Percentiles rank a stretch among this genome's conserved stretches.
Evolutionary conservation across 2,113 vertebrate genomes (phyloP).

Genomic region (Cyphomyrus plagiostoma): DNA sequence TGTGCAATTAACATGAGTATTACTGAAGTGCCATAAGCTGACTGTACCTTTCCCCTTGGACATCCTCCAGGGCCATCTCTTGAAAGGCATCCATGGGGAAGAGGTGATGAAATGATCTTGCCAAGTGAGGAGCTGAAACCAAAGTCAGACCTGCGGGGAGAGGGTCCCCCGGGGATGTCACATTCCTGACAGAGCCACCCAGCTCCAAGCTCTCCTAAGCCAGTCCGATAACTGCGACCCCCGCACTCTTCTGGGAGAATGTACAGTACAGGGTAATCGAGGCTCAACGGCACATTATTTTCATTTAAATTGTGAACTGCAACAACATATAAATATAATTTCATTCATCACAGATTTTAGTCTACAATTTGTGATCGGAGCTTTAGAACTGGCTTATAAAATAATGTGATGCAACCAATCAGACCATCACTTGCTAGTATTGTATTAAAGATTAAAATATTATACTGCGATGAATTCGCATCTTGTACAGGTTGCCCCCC

Average conservation of each 20-base stretch:
- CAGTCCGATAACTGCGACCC: neutral
- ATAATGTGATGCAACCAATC: neutral
- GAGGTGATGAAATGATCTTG: conserved; percentile 93
- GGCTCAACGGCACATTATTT: neutral
- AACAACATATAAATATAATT: neutral
- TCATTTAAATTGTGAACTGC: neutral
- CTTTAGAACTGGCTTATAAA: neutral
- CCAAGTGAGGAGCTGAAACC: conserved; percentile 92
- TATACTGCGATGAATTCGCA: neutral
- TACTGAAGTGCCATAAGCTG: neutral
- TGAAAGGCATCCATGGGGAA: conserved; percentile 85
- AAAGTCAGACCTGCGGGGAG: conserved; percentile 76
- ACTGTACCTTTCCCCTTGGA: conserved; percentile 67
- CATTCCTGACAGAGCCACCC: neutral
- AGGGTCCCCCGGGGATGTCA: neutral
- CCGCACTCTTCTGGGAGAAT: neutral
- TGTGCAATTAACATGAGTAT: neutral
- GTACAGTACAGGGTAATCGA: neutral
- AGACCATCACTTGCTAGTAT: neutral
- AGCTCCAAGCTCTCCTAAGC: neutral
- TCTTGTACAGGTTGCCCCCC: neutral
- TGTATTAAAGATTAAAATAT: neutral
- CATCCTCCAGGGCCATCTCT: conserved; percentile 65
- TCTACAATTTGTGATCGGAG: neutral
- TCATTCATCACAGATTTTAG: neutral